A percentile compares a stretch with the other conserved stretches of the same genome.
Evolutionary conservation across 2,113 vertebrate species (phyloP).

Genomic region (Hydropotes inermis): DNA sequence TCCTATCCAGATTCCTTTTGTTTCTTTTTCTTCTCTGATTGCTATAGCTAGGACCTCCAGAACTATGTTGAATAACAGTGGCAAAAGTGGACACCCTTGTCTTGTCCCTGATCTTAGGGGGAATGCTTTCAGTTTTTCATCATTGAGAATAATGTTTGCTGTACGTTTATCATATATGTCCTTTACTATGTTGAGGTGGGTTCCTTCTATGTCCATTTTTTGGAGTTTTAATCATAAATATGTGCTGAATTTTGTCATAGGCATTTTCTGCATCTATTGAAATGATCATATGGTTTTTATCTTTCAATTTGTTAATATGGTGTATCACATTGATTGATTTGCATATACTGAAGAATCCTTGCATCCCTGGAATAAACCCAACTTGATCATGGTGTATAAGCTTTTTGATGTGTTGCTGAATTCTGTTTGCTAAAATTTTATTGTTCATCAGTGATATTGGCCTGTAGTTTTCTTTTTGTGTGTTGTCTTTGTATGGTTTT

Average conservation of each 20-base stretch:
- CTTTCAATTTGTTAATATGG: not conserved
- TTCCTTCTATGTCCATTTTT: not conserved
- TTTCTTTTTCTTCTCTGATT: not conserved
- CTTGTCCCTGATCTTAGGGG: not conserved
- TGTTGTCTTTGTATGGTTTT: not conserved
- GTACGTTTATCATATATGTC: not conserved
- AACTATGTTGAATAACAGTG: not conserved
- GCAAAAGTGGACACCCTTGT: not conserved
- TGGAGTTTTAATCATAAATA: not conserved
- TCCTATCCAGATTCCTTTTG: not conserved
- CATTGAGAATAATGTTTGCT: not conserved
- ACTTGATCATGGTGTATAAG: not conserved
- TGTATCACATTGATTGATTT: not conserved
- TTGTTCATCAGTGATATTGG: not conserved
- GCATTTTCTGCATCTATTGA: not conserved
- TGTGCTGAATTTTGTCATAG: not conserved
- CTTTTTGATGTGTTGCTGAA: not conserved
- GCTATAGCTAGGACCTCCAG: not conserved
- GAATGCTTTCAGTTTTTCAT: not conserved
- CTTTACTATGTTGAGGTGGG: not conserved
- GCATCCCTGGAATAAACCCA: not conserved
- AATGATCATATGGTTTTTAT: not conserved
- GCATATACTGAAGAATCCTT: not conserved
- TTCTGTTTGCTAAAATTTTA: not conserved
- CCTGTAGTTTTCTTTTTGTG: not conserved